Base-by-base conservation (phyloP, 2,888 invertebrate genomes). In the Pterobdella sp. region DNA sequence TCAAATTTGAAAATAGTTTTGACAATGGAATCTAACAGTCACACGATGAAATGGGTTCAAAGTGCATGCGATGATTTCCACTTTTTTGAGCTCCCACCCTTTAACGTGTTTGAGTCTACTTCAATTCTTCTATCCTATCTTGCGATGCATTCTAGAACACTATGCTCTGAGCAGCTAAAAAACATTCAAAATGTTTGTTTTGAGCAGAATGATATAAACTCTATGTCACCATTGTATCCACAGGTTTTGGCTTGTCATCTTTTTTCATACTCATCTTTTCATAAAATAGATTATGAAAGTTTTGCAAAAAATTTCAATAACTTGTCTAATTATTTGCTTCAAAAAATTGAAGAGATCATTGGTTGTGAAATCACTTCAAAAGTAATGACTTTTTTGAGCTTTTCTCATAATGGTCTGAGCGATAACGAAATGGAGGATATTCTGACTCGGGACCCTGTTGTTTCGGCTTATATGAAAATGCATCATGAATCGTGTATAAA, bases 381-480 rank as follows among this genome's bases (percentile, higher is more conserved):
- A 37, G 75, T 79, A 2, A 75, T 82, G 65, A 78, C 80, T 31
- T 81, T 80, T 75, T 68, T 83, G 42, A 81, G 80, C 10, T 81
- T 81, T 26, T 82, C 83, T 0, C 76, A 73, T 0, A 80, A 80
- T 1, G 83, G 83, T 2, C 76, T 84, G 22, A 81, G 81, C 74
- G 83, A 83, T 76, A 78, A 79, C 74, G 83, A 84, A 77, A 81
- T 83, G 80, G 81, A 81, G 66, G 83, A 84, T 72, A 71, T 84
- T n/a, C 75, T 83, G 37, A 82, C 82, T 2, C 74, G 83, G 14
- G 82, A 83, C 74, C 82, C 82, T 35, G 79, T 76, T 36, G 82
- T 81, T 1, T 76, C 81, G 35, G 77, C 56, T 1, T 29, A 10
- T 22, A 3, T 71, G 34, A 37, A 35, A 1, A 56, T 32, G 18